Percentiles rank a stretch among this genome's conserved stretches.
These are phyloP conservation scores for Tineola bisselliella DNA, from an alignment of 2,888 invertebrate species.

Conservation along the genomic window DNA sequence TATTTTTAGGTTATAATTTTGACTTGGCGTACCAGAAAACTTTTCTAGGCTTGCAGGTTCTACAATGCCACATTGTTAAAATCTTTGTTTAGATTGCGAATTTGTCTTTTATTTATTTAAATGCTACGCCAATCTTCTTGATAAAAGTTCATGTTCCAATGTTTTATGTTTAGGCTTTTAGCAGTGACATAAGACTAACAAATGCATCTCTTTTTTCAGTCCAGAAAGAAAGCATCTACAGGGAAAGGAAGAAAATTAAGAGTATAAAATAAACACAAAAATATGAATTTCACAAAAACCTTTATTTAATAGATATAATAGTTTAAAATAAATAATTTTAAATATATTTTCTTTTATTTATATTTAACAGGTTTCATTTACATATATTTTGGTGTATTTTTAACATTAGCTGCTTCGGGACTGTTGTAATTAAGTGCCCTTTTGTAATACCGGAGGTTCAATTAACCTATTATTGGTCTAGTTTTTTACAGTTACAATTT, in stretches of 20 bases:
- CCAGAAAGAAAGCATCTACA: slow-evolving; percentile 58
- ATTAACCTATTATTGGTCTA: slow-evolving; percentile 16
- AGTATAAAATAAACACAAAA: slow-evolving; percentile 60
- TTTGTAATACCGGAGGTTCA: no score
- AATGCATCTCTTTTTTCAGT: slow-evolving; percentile 66
- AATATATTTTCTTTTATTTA: slow-evolving; percentile 45
- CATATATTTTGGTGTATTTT: no score
- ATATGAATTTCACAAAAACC: slow-evolving; percentile 22
- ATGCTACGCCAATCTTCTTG: no score
- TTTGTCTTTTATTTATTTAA: no score
- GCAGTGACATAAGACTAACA: background rate
- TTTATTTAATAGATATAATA: slow-evolving; percentile 23
- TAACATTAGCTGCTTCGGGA: slow-evolving; percentile 22
- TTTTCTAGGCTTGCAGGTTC: no score
- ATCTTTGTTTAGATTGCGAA: no score
- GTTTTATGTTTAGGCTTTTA: no score
- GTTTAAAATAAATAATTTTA: slow-evolving; percentile 24
- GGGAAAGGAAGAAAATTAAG: slow-evolving; percentile 80
- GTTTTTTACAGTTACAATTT: slow-evolving; percentile 27
- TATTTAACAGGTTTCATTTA: no score
- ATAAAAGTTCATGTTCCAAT: no score
- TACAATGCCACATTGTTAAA: no score
- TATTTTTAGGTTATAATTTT: slow-evolving; percentile 9
- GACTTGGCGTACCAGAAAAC: no score
- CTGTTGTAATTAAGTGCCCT: no score